Evolutionary conservation across 2,888 invertebrate species (phyloP), one percentile per base, ranked within the genome.

Genomic region (Leptothorax acervorum): DNA sequence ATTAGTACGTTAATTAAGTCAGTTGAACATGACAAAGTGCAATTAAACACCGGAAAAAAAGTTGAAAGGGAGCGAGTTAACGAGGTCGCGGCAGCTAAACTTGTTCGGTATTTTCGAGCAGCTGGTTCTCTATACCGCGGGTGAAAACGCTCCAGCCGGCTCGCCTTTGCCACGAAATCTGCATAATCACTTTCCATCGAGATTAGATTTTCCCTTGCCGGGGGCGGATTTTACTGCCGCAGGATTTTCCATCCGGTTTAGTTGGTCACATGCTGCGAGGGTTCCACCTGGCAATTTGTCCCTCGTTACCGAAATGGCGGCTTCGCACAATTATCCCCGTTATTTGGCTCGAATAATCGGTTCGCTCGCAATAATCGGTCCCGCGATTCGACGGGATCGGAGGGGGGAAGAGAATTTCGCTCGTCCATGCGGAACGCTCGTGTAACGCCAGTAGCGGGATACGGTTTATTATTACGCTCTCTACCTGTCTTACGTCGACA

Each of bases 391-490:
- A 18, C 35, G 57, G 70, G 70, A 82, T 63, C 78, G 48, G 48
- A 82, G 82, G 55, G 83, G 82, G 76, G 71, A 57, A 86, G 78
- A 60, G 82, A 83, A 88, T 87, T 89, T 86, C 83, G 86, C 73
- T 82, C 88, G 83, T 45, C 57, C 82, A 85, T 39, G 82, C 84
- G 89, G 84, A 85, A 91, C 90, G 89, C 71, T 88, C 73, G 82
- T 85, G 91, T 91, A 90, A 91, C 84, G 60, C 87, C 75, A 86
- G 91, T 86, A 90, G 87, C 86, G 35, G 60, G 68, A 74, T 66
- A 79, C 42, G 78, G 74, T 66, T 89, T 73, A 79, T 88, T 88
- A 88, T 85, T 84, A 84, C 62, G 84, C 75, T 82, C 57, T 57
- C 57, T 48, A 82, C 31, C 28, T 73, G 66, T 51, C 71, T 89